Evolutionary conservation across 2,797 vertebrate genomes (phyloP), one percentile per base, ranked within the genome.

Genomic region (Lophotriccus pileatus): DNA sequence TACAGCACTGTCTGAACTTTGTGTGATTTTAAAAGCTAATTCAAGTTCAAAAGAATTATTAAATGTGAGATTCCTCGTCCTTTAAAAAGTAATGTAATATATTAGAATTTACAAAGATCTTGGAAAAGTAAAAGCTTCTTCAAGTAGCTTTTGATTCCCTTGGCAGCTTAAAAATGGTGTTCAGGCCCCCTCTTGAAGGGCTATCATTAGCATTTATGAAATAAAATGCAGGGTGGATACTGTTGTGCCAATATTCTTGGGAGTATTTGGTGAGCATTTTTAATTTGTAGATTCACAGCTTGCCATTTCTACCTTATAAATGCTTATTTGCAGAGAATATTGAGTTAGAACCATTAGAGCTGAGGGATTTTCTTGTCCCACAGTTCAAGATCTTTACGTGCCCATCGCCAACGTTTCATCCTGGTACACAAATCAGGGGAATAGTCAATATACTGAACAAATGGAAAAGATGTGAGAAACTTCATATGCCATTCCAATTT

Each of bases 321-420:
- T 87, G 89, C 55, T 95, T 90, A 41, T 70, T 96, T 96, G 56
- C 58, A 75, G 74, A 89, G 69, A 91, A 81, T 77, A 74, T 83
- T 69, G 70, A 87, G 53, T 59, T 59, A 72, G 81, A 94, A 77
- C 84, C 25, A 46, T 88, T 87, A 87, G 62, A 84, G 37, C 62
- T 22, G 69, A 73, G 63, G 72, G 39, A 39, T 84, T 85, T 84
- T 91, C 72, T 64, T 69, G 27, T 60, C 47, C n/a, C 39, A 47
- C 37, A 56, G 50, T 58, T 76, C 58, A 58, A 93, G 70, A 80
- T 93, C 58, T 92, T 83, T 86, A 20, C n/a, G 30, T 37, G 50
- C 67, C 84, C 73, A 66, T 80, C 75, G 44, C 63, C 23, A 83
- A 14, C 41, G 46, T 74, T 95, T 90, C 46, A 36, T 90, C 68